Conservation (phyloP, 2,113 vertebrate genomes). For the Collichthys lucidus region DNA sequence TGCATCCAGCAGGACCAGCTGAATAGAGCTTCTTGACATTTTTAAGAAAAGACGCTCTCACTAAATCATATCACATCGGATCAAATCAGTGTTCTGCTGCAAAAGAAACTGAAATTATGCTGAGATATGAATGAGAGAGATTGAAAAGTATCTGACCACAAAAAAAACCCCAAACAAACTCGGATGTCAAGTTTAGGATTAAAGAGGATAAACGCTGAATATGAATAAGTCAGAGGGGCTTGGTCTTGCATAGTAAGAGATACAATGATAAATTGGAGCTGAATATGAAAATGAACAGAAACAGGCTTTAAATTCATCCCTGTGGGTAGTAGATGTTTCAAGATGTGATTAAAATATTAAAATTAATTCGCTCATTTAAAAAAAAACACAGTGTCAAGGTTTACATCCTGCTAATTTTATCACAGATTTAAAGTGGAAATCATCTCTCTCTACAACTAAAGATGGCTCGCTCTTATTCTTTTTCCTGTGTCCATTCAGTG, state of each 20-base stretch:
- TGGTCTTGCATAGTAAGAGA: conserved; percentile 29
- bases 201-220: conserved; percentile 46
- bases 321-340: conserved; percentile 6
- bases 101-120: conserved; percentile 9
- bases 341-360: conserved; percentile 19
- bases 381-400: conserved; percentile 3
- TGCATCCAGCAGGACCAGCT: conserved; percentile 14
- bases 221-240: conserved; percentile 42
- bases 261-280: conserved; percentile 16
- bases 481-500: background rate
- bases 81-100: conserved; percentile 28
- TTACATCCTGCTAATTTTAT: background rate
- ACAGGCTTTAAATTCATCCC: conserved; percentile 22
- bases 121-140: conserved; percentile 24
- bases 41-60: conserved; percentile 26
- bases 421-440: background rate
- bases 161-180: background rate
- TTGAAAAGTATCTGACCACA: conserved; percentile 35
- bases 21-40: conserved; percentile 40
- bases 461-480: background rate
- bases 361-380: background rate
- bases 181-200: conserved; percentile 23
- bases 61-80: conserved; percentile 37
- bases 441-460: conserved; percentile 7
- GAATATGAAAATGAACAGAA: conserved; percentile 43